Evolutionary conservation across 2,113 vertebrate genomes (phyloP), one percentile per base, ranked within the genome.

Genomic region (Microcebus griseorufus): DNA sequence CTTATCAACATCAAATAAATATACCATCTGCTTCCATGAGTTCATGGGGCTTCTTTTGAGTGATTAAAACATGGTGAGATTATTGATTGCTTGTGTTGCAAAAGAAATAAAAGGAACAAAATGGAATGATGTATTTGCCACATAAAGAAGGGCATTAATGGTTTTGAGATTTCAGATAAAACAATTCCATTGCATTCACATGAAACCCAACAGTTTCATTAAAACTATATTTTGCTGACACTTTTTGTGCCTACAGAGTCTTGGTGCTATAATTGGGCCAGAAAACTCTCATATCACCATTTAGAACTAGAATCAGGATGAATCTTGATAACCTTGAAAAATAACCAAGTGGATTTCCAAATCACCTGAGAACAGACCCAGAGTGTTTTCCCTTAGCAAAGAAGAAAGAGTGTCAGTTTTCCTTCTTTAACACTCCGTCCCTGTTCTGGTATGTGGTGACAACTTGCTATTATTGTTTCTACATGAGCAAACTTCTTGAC

Each of bases 121-220:
- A 75, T 18, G 45, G 18, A 93, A 48, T 60, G 51, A 39, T 84
- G 0, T 42, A 69, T 97, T 94, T 94, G 51, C n/a, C 42, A 87
- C n/a, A 75, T 83, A 92, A 91, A 67, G 55, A 58, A 45, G 37
- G 51, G 8, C 42, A 67, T 48, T 90, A 65, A 79, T 90, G 53
- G 32, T 53, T 64, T 94, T 89, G 86, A 84, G 34, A 95, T 94
- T 93, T 97, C 73, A 93, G 58, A 39, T n/a, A 90, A 93, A 85
- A 51, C 29, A 67, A 32, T 93, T 65, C 22, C 27, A n/a, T 22
- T 83, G 55, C 37, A 92, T 93, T 93, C 92, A 93, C 87, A 80
- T 65, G 48, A 80, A 80, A 51, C 23, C 34, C 55, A 62, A 29
- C 12, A 48, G 45, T n/a, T 81, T 84, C 83, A 82, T 76, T 90